Evolutionary conservation across 2,888 invertebrate genomes (phyloP), one percentile per base, ranked within the genome.

Genomic region (Masnerella sp.): DNA sequence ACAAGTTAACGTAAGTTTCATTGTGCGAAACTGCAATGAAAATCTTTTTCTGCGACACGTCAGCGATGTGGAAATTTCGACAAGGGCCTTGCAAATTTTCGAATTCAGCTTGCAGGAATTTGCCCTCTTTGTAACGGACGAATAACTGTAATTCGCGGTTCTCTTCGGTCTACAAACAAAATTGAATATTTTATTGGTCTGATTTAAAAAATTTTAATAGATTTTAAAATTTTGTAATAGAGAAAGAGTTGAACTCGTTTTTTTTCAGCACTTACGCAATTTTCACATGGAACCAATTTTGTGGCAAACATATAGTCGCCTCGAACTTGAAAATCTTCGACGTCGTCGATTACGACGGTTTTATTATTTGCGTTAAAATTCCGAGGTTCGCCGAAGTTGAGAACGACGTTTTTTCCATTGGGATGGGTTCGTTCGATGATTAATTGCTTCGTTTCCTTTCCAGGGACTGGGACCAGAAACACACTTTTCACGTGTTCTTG

Each of bases 221-320:
- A n/a, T n/a, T n/a, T n/a, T n/a, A n/a, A n/a, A n/a, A n/a, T n/a
- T n/a, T n/a, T n/a, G n/a, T n/a, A n/a, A n/a, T n/a, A n/a, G n/a
- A n/a, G 17, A 42, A 36, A 2, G 8, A 18, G 11, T 17, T 7
- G 8, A 22, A 7, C 14, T 43, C 7, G n/a, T 17, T 42, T 30
- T 11, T 17, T n/a, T n/a, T n/a, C n/a, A n/a, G n/a, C n/a, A 47
- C 71, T 14, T 65, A 76, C 71, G n/a, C 70, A 74, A 20, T 47
- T 47, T 30, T 56, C 51, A 18, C 64, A 71, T 1, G 71, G 47
- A 30, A 43, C 9, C 30, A 91, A 91, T 82, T 91, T 92, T 0
- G 94, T 94, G 0, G 93, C 95, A 88, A 97, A 96, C 91, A 96
- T 92, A 85, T 93, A 96, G 80, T 95, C 94, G 11, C 93, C 94